Evolutionary conservation across 2,113 vertebrate species (phyloP), one percentile per base, ranked within the genome.

Genomic region (Chlorodrepanis virens): DNA sequence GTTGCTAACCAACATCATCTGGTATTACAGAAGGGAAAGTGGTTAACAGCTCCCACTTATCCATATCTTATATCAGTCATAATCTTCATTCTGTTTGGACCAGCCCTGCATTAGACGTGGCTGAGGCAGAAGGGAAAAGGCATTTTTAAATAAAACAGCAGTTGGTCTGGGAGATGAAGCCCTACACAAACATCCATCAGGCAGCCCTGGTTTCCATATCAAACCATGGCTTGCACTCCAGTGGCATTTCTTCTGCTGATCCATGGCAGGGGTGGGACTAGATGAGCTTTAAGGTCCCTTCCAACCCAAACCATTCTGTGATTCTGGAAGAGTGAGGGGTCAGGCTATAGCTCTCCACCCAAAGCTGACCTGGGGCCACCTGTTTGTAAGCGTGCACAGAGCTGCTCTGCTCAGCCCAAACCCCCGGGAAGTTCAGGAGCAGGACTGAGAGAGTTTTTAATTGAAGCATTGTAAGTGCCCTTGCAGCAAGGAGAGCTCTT

Each of bases 1-100:
- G 93, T 91, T 96, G 78, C 93, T 97, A 96, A 97, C 92, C 77
- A 74, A 82, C 77, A 91, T 97, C 93, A 94, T 93, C 88, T 91
- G 92, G 86, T 79, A 31, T 86, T 90, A 68, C 85, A 81, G 92
- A 95, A 94, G 69, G 86, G 88, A 93, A 89, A 84, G 60, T 10
- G 9, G 87, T 87, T 95, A 94, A 85, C 69, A 77, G 74, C 80
- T 95, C 77, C 57, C 68, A 57, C 84, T 92, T 96, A 85, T 72
- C 94, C 60, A 53, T 59, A 60, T 71, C 87, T 87, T 71, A 3
- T 35, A 59, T 94, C 84, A 94, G 65, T 83, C 74, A 44, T 74
- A 61, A 60, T 85, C 88, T 81, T 76, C 44, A 57, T 75, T 92
- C 63, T 92, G 76, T 52, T 57, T 54, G 54, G 84, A 74, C 60